phyloP scores from a whole-genome alignment of 35 echinoderm and acorn worm genomes.

The Ptychodera flava region DNA sequence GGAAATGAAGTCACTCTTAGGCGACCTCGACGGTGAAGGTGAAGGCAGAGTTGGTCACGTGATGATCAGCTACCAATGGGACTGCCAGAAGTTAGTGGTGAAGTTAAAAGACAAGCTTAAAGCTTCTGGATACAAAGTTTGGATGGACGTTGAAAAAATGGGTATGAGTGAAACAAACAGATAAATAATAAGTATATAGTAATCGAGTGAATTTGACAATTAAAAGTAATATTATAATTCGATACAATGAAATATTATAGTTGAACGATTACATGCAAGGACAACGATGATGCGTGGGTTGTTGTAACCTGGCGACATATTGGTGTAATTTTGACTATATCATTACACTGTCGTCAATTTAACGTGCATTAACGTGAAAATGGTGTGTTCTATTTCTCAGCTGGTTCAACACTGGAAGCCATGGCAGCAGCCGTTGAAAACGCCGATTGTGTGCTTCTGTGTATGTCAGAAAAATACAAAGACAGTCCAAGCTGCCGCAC shows the following conservation, averaged over 20 bases:
- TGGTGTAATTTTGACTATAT: no score
- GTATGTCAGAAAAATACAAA: slow-evolving; percentile 50
- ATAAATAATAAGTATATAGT: no score
- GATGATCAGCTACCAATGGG: slow-evolving; percentile 99
- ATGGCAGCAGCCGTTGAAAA: slow-evolving; percentile 45
- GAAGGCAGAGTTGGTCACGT: slow-evolving; percentile 37
- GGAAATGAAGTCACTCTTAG: neutral
- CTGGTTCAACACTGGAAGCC: neutral
- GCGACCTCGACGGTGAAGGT: neutral
- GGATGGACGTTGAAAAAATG: slow-evolving; percentile 97
- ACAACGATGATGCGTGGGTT: no score
- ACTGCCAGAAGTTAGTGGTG: slow-evolving; percentile 64
- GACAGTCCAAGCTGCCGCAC: slow-evolving; percentile 39
- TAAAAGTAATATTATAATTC: no score
- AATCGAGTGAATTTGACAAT: no score
- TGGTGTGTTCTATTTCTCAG: neutral
- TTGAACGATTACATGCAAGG: no score
- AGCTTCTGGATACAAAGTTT: slow-evolving; percentile 64
- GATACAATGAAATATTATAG: no score
- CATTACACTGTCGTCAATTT: no score
- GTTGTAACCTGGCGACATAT: no score
- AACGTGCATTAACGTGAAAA: neutral
- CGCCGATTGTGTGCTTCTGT: slow-evolving; percentile 22
- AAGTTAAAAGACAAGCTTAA: slow-evolving; percentile 51
- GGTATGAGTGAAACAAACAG: no score